phyloP scores from a whole-genome alignment of 2,888 invertebrate species.

The Callyntrura guangdongensis region DNA sequence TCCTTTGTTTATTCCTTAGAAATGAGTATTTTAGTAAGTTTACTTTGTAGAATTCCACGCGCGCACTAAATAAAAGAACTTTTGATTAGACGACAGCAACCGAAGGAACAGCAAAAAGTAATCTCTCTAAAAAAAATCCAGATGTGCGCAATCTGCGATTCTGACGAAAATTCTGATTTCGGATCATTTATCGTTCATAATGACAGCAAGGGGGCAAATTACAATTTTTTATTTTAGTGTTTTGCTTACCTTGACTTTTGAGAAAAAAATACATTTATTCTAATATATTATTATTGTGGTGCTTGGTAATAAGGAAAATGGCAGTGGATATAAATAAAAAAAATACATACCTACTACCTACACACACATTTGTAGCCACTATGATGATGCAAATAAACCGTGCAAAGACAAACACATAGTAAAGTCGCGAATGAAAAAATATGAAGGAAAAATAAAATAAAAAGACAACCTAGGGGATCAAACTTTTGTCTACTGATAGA shows the following conservation, averaged over 20 bases:
- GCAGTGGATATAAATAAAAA: background rate
- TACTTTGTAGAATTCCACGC: too few species aligned
- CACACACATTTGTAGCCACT: too few species aligned
- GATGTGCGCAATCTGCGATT: background rate
- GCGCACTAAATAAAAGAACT: background rate
- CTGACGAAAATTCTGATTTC: background rate
- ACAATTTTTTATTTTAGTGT: slow-evolving; percentile 27
- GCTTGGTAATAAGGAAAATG: slow-evolving; percentile 9
- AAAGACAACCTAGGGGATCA: too few species aligned
- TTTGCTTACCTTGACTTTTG: slow-evolving; percentile 29
- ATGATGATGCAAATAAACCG: background rate
- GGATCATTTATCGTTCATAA: background rate
- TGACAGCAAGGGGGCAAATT: slow-evolving; percentile 8
- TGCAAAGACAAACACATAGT: too few species aligned
- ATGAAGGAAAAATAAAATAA: too few species aligned
- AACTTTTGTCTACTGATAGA: too few species aligned
- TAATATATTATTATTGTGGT: background rate
- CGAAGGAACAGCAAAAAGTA: background rate
- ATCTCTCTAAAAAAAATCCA: background rate
- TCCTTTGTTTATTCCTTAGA: too few species aligned
- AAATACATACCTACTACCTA: background rate
- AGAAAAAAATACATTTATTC: background rate
- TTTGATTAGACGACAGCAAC: background rate
- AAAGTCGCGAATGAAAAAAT: too few species aligned
- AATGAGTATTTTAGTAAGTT: too few species aligned